These are phyloP conservation scores for Dasyornis broadbenti DNA, from an alignment of 2,113 vertebrate species.

Conservation along the genomic window DNA sequence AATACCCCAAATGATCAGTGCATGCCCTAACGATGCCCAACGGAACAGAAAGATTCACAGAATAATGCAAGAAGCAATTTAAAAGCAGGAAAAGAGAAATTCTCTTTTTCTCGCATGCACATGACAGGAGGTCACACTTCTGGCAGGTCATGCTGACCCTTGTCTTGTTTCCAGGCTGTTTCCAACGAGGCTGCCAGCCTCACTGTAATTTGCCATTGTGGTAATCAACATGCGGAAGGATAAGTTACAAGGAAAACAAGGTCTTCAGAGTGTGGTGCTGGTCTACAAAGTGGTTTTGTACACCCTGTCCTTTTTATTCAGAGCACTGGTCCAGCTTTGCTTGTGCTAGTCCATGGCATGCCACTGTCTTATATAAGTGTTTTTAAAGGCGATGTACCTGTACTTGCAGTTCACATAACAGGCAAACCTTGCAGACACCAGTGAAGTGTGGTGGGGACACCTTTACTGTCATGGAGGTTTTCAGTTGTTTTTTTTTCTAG, in stretches of 20 bases:
- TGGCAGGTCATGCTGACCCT: not conserved
- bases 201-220: not conserved
- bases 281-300: not conserved
- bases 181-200: not conserved
- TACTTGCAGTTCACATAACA: not conserved
- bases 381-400: not conserved
- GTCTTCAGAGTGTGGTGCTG: not conserved
- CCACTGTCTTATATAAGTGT: rapidly evolving
- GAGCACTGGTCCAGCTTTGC: not conserved
- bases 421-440: not conserved
- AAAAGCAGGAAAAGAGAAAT: not conserved
- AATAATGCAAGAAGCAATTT: not conserved
- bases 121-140: not conserved
- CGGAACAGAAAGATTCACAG: not conserved
- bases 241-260: not conserved
- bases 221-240: not conserved
- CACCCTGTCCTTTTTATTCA: not conserved
- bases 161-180: not conserved
- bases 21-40: rapidly evolving
- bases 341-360: rapidly evolving
- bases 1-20: not conserved
- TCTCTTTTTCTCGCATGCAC: rapidly evolving
- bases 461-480: rapidly evolving
- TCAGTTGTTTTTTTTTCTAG: not conserved
- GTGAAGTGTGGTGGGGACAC: not conserved